A percentile compares a stretch with the other conserved stretches of the same genome.
These are phyloP conservation scores for Saimiri boliviensis DNA, from an alignment of 2,113 vertebrate species.

Conservation along the genomic window DNA sequence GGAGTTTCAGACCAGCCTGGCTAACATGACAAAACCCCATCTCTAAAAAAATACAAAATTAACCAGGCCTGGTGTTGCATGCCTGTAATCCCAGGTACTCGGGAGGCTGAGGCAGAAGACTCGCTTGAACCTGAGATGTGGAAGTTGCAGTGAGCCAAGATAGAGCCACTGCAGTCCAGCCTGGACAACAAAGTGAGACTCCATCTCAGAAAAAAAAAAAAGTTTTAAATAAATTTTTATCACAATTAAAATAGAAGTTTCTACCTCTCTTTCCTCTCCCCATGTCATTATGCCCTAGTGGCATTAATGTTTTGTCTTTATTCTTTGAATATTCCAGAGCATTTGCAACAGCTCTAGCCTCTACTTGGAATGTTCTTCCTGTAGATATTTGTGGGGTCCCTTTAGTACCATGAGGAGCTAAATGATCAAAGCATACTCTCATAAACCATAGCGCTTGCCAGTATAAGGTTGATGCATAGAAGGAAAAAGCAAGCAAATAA, in stretches of 20 bases:
- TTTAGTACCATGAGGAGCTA: background rate
- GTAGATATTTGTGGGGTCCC: background rate
- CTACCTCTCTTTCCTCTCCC: background rate
- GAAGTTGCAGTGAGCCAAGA: no score
- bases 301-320: background rate
- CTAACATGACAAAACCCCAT: no score
- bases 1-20: no score
- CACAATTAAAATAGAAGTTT: background rate
- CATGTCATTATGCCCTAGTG: background rate
- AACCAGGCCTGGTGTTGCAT: fast-evolving
- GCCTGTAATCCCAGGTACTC: no score
- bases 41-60: no score
- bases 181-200: no score
- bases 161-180: no score
- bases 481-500: background rate
- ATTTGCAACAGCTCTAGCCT: background rate
- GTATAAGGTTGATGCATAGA: background rate
- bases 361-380: background rate
- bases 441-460: background rate
- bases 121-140: no score
- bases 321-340: background rate
- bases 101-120: no score
- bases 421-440: background rate
- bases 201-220: no score
- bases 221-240: background rate